Base-by-base conservation (phyloP, 2,888 invertebrate species). In the Mimas tiliae region DNA sequence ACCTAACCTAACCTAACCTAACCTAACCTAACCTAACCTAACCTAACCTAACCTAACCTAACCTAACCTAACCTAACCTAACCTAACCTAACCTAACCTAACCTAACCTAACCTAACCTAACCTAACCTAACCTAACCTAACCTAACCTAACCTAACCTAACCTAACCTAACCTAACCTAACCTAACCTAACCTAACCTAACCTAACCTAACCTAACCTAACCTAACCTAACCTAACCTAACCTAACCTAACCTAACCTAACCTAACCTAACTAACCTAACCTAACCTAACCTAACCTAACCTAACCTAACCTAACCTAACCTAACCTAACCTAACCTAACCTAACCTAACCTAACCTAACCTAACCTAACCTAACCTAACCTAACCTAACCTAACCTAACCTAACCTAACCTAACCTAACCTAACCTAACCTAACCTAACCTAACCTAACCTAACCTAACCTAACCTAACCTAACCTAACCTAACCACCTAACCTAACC, bases 1-100 rank as follows among this genome's bases (percentile, higher is more conserved):
- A 48, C 67, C 68, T 65, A 67, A 67, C 67, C 66, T 65, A 69
- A 68, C 69, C 70, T 70, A 70, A 70, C 70, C 70, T 69, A 70
- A 70, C 70, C 69, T 69, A 72, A 69, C 70, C 68, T 68, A 69
- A 70, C 70, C 69, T 69, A 70, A 69, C 72, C 69, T 69, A 72
- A 70, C 70, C 70, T 70, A 70, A 68, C 69, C 67, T 69, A 69
- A 67, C 70, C 68, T 66, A 68, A 68, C 67, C 68, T 65, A 67
- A 67, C 67, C 68, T 68, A 69, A 69, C 67, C 69, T 66, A 67
- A 69, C 66, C 69, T 65, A 67, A 69, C 66, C 70, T 65, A 67
- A 68, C 47, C n/a, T n/a, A 69, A 69, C 71, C 69, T 70, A 72
- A 70, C 70, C 69, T n/a, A n/a, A n/a, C n/a, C n/a, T n/a, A n/a